Evolutionary conservation across 2,888 invertebrate genomes (phyloP).

Genomic region (Celastrina argiolus): DNA sequence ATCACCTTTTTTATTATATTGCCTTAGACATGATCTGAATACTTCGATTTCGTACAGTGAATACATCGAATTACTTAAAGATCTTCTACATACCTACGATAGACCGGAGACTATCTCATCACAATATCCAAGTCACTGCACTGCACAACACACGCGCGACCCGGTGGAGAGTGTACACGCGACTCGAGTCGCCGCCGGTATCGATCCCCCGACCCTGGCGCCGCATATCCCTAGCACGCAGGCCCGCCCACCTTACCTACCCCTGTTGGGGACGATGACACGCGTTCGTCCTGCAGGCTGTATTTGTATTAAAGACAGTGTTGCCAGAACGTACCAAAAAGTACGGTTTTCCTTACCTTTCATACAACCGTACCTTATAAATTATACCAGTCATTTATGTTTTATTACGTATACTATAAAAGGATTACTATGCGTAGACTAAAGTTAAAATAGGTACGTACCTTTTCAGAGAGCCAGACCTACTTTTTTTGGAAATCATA

Average conservation of each 20-base stretch:
- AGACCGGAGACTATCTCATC: conserved; percentile 61
- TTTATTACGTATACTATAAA: too few relatives aligned
- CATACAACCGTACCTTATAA: too few relatives aligned
- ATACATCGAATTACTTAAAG: conserved; percentile 47
- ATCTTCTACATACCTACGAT: conserved; percentile 48
- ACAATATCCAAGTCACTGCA: conserved; percentile 45
- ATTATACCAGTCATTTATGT: too few relatives aligned
- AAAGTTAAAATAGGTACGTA: too few relatives aligned
- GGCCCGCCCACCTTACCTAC: conserved; percentile 49
- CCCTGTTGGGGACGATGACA: background rate
- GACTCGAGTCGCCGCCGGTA: conserved; percentile 53
- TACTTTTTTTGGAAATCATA: too few relatives aligned
- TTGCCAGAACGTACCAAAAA: too few relatives aligned
- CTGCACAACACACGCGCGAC: conserved; percentile 44
- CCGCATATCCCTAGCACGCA: conserved; percentile 74
- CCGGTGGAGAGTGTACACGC: conserved; percentile 55
- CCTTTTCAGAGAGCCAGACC: too few relatives aligned
- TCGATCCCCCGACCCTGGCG: conserved; percentile 69
- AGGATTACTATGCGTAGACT: too few relatives aligned
- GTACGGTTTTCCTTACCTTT: too few relatives aligned
- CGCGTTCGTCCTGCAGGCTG: conserved; percentile 48
- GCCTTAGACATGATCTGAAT: conserved; percentile 49
- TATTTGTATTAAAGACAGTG: too few relatives aligned
- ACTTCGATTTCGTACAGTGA: too few relatives aligned
- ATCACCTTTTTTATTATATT: conserved; percentile 26